Base-by-base conservation (phyloP, 2,113 vertebrate species). In the Tenrec ecaudatus region DNA sequence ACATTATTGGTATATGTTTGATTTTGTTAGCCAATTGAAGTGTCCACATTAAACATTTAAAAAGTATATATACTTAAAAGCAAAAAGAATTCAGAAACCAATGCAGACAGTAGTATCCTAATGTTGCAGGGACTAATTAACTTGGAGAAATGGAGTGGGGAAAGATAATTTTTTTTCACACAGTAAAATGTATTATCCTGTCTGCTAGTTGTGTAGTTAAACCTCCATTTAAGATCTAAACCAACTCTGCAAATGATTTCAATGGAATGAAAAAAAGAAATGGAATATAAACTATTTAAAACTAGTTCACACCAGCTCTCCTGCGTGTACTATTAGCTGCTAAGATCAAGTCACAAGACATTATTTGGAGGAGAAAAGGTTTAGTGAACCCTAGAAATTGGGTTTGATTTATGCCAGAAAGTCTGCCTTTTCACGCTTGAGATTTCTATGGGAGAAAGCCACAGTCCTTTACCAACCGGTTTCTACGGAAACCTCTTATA, bases 341-440 rank as follows among this genome's bases (percentile, higher is more conserved):
- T 98, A 97, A 98, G 98, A 97, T 97, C 98, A 98, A 97, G 97
- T 98, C 98, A 98, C 97, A 97, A 96, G 97, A 98, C 98, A 98
- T 98, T 98, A 98, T 98, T 97, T 97, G 95, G 81, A 96, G 94
- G 97, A 99, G 98, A 99, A 99, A 98, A 96, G 98, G 98, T 97
- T 98, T 98, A 98, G 97, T 99, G 99, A 99, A 98, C 98, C 98
- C 98, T 98, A 98, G 98, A 98, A 98, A 99, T 98, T 98, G 98
- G 97, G 98, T 98, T 98, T 98, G 98, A 98, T 98, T 98, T 98
- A 98, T 98, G 98, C 98, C 98, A 98, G 98, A 98, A 98, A 98
- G 98, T 98, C 98, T 98, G 98, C 98, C 98, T 98, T 98, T 98
- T 98, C 98, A 98, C 98, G 97, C 98, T 98, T 98, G 98, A 98